phyloP scores from a whole-genome alignment of 2,113 vertebrate species.

The Phyllopteryx taeniolatus region DNA sequence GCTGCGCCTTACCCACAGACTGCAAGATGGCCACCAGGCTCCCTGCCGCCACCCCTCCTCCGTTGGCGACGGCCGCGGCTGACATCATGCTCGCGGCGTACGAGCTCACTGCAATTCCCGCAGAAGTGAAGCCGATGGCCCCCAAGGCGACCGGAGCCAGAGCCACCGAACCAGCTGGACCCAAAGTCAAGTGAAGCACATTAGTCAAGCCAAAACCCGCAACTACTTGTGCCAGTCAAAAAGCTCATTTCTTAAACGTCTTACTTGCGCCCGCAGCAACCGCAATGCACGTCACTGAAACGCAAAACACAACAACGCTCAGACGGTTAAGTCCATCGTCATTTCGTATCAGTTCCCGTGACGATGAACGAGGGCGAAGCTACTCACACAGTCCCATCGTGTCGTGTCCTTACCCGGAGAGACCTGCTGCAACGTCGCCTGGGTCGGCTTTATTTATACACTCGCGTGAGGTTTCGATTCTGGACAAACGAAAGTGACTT shows the following conservation, averaged over 20 bases:
- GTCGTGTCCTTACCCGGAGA: neutral
- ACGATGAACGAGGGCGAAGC: neutral
- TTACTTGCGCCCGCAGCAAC: slow-evolving; percentile 10
- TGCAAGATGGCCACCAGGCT: slow-evolving; percentile 32
- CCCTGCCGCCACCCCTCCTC: slow-evolving; percentile 52
- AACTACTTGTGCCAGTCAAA: neutral
- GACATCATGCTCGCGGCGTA: slow-evolving; percentile 52
- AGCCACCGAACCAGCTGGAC: neutral
- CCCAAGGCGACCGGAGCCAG: slow-evolving; percentile 31
- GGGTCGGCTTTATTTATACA: neutral
- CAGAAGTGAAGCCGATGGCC: slow-evolving; percentile 41
- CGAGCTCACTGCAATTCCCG: slow-evolving; percentile 49
- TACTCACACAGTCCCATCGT: slow-evolving; percentile 8
- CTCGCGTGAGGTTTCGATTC: neutral
- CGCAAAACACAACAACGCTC: neutral
- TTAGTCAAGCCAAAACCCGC: neutral
- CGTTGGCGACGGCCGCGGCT: slow-evolving; percentile 32
- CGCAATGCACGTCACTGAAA: neutral
- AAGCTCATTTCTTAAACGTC: neutral
- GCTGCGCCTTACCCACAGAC: slow-evolving; percentile 39
- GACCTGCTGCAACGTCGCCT: too few species aligned
- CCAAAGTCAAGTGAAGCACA: neutral
- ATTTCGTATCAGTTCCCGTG: neutral
- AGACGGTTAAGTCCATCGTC: neutral
- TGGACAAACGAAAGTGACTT: neutral